Evolutionary conservation across 2,797 vertebrate species (phyloP).

Genomic region (Sebastes iracundus): DNA sequence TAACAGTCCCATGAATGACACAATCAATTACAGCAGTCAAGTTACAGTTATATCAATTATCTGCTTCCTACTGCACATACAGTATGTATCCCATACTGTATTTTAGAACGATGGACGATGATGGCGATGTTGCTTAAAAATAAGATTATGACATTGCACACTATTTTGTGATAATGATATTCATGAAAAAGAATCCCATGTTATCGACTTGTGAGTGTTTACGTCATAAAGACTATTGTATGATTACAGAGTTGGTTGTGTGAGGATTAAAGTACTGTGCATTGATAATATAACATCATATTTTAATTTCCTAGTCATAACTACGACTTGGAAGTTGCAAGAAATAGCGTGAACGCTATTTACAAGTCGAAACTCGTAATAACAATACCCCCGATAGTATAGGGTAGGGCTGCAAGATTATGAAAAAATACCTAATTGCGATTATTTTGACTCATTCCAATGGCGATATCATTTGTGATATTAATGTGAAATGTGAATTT

Average conservation of each 20-base stretch:
- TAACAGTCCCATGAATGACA: conserved; percentile 35
- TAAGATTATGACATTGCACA: neutral
- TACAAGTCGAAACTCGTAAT: neutral
- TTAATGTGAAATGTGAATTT: too few relatives aligned
- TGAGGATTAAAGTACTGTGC: neutral
- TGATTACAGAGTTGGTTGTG: neutral
- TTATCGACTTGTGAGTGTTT: neutral
- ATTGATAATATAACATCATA: neutral
- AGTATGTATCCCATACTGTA: neutral
- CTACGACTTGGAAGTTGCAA: neutral
- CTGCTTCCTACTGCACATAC: neutral
- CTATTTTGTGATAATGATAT: neutral
- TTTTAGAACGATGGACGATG: neutral
- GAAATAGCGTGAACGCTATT: neutral
- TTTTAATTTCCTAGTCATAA: neutral
- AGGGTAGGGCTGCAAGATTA: too few relatives aligned
- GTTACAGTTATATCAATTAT: neutral
- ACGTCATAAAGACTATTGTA: neutral
- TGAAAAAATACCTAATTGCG: too few relatives aligned
- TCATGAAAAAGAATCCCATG: neutral
- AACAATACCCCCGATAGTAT: too few relatives aligned
- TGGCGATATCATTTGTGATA: too few relatives aligned
- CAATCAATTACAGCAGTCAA: conserved; percentile 26
- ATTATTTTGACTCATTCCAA: too few relatives aligned
- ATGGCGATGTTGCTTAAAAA: neutral